Evolutionary conservation across 2,888 invertebrate species (phyloP).

Genomic region (Dynastes maya): DNA sequence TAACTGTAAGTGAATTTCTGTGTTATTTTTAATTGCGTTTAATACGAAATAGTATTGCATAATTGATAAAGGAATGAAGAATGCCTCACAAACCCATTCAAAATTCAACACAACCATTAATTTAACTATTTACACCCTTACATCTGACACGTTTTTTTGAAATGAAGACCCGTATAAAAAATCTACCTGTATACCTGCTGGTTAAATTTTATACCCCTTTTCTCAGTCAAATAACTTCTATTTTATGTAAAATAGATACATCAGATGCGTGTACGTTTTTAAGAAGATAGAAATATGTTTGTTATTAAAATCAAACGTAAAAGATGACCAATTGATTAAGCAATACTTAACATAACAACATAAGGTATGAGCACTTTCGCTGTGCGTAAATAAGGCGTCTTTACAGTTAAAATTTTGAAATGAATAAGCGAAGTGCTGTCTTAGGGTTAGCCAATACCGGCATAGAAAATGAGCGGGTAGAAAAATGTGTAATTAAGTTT

Average conservation of each 20-base stretch:
- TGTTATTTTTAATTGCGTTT: neutral
- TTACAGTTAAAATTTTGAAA: constrained; percentile 16
- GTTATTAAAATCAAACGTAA: neutral
- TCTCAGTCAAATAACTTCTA: neutral
- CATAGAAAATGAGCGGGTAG: neutral
- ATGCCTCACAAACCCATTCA: too few species aligned
- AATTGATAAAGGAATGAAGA: too few species aligned
- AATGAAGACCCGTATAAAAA: constrained; percentile 13
- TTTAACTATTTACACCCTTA: neutral
- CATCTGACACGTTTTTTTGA: neutral
- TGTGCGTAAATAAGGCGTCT: neutral
- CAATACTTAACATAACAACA: neutral
- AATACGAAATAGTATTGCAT: neutral
- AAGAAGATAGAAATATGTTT: neutral
- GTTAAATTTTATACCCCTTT: neutral
- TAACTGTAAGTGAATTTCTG: neutral
- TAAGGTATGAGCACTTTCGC: constrained; percentile 9
- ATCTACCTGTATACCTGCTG: constrained; percentile 23
- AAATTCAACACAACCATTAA: too few species aligned
- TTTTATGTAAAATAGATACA: neutral
- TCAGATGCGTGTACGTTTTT: neutral
- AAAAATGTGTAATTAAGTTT: constrained; percentile 28
- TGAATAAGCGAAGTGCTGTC: neutral
- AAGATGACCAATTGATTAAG: neutral
- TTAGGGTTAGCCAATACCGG: neutral